phyloP scores from a whole-genome alignment of 1,140 invertebrate genomes.

The Papilio polyxenes region DNA sequence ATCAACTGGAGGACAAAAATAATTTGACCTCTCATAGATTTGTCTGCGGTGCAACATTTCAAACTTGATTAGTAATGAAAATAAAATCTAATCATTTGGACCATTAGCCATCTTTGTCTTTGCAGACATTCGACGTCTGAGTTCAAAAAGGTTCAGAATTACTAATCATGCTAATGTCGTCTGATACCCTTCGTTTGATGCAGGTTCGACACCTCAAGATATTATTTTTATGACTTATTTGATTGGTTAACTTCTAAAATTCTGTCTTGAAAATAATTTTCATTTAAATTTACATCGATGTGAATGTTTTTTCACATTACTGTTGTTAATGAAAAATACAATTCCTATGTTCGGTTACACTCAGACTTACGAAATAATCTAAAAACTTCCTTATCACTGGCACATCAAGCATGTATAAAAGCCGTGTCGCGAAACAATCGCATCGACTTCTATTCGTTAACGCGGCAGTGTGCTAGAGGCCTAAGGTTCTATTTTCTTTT shows the following conservation, averaged over 20 bases:
- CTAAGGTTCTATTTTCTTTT: conserved; percentile 3
- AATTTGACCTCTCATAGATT: conserved; percentile 1
- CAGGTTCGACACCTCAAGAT: not conserved
- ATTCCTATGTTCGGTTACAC: too few relatives aligned
- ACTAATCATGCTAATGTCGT: conserved; percentile 2
- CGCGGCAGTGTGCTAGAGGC: not conserved
- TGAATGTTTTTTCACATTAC: not conserved
- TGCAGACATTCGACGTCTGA: conserved; percentile 4
- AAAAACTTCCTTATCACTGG: too few relatives aligned
- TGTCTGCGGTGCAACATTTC: conserved; percentile 6
- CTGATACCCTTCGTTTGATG: not conserved
- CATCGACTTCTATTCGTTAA: not conserved
- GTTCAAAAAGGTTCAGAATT: conserved; percentile 18
- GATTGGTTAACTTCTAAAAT: not conserved
- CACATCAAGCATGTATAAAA: too few relatives aligned
- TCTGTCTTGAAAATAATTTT: not conserved
- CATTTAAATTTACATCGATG: not conserved
- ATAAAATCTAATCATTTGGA: conserved; percentile 10
- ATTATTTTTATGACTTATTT: not conserved
- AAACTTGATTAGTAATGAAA: conserved; percentile 13
- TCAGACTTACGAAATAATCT: too few relatives aligned
- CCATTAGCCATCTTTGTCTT: not conserved
- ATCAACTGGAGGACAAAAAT: not conserved
- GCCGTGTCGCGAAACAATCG: too few relatives aligned
- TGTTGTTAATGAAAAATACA: not conserved